Evolutionary conservation across 1,140 invertebrate genomes (phyloP).

Genomic region (Trichonephila inaurata): DNA sequence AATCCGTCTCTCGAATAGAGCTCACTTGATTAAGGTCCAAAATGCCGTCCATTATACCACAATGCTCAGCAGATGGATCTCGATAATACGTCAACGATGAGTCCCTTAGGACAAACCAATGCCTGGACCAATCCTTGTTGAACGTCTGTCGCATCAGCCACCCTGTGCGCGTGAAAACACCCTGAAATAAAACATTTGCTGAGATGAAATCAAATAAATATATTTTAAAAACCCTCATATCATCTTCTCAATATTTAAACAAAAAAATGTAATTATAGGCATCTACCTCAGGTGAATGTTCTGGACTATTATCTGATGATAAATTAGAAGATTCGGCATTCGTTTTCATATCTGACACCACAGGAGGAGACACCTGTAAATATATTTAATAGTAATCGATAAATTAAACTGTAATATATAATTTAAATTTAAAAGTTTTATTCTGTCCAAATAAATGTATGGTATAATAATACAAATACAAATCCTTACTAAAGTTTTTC

Average conservation of each 20-base stretch:
- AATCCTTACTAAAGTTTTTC: too few relatives aligned
- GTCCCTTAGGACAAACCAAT: slow-evolving; percentile 96
- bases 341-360: background rate
- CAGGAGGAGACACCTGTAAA: background rate
- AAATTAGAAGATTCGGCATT: background rate
- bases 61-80: slow-evolving; percentile 93
- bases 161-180: slow-evolving; percentile 86
- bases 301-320: background rate
- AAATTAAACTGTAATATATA: too few relatives aligned
- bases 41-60: slow-evolving; percentile 91
- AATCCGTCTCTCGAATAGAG: slow-evolving; percentile 25
- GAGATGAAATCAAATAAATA: too few relatives aligned
- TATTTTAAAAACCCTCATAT: background rate
- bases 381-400: too few relatives aligned
- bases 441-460: too few relatives aligned
- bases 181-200: background rate
- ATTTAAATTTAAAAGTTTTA: too few relatives aligned
- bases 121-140: slow-evolving; percentile 90
- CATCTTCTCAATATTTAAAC: background rate
- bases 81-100: slow-evolving; percentile 93
- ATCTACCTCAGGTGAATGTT: background rate
- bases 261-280: too few relatives aligned
- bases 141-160: slow-evolving; percentile 91
- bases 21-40: slow-evolving; percentile 89
- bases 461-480: too few relatives aligned